Base-by-base conservation (phyloP, 2,113 vertebrate species). In the Phrynosoma blainvillii region DNA sequence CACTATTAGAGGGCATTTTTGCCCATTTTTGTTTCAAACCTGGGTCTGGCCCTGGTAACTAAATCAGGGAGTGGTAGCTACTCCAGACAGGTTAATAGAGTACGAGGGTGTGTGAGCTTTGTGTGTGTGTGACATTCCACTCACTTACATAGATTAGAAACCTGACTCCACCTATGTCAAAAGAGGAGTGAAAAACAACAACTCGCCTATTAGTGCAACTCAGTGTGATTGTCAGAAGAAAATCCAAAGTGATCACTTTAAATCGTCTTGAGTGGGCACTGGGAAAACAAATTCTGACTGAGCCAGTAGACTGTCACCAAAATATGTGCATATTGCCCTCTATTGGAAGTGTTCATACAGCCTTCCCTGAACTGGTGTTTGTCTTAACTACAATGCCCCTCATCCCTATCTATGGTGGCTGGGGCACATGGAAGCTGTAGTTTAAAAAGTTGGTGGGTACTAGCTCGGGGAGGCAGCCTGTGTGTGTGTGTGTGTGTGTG, bases 131-230 rank as follows among this genome's bases (percentile, higher is more conserved):
- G 62, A 68, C 65, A 78, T 52, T 86, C 75, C 62, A 79, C 40
- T 66, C 84, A 68, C 75, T 25, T n/a, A 86, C 16, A 68, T n/a
- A 52, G 59, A 68, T 79, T 79, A 70, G 27, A 54, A 4, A 79
- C 76, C 76, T 79, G 21, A 66, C 18, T 77, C 84, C 84, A 86
- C 84, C 75, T 59, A 54, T 42, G 21, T 54, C 30, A 65, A 77
- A 78, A 23, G 59, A 77, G 47, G 1, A n/a, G 36, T 16, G 32
- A 21, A 9, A 47, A 40, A 36, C 25, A 59, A 27, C n/a, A n/a
- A n/a, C 9, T 8, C 8, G 47, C 56, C 75, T 36, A 27, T 14
- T 14, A 5, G 6, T 56, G 2, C 18, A 68, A 47, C 30, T 59
- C 14, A 40, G 20, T 18, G 32, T 13, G 25, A 21, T 78, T 47